Base-by-base conservation (phyloP, 2,797 vertebrate species). In the Varecia variegata region DNA sequence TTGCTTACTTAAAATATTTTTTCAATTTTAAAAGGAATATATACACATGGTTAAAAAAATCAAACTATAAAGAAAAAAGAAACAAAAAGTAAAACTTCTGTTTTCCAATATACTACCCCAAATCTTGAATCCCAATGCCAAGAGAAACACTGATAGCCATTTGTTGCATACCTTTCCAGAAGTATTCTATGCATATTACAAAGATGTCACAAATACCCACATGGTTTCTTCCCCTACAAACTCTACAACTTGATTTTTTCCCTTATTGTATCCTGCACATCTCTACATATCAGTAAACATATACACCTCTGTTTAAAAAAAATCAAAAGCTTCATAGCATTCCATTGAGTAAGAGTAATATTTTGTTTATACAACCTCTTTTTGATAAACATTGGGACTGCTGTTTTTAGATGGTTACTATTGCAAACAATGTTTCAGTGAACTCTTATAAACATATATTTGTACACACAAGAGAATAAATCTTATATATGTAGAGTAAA, bases 321-420 rank as follows among this genome's bases (percentile, higher is more conserved):
- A 77, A 65, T n/a, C 2, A 32, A 5, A 81, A 68, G 38, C 20
- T 82, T 91, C 60, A 54, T 68, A 76, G n/a, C 68, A 60, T 79
- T 85, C 15, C 1, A 13, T 1, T 95, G 27, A 73, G 12, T 86
- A 43, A 70, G 58, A 79, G 10, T 87, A 87, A 56, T 5, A 43
- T 77, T 21, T 21, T 93, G 47, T 88, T 91, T 90, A 40, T 62
- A 30, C 4, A 65, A 2, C 27, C 17, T 50, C 25, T 38, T 84
- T 92, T 74, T 80, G 40, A 25, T 38, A 32, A 40, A 40, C 15
- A 30, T 87, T 73, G 90, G 52, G 11, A 35, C 90, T 94, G 5
- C 90, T 94, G 7, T 70, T 87, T 94, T 92, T 81, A 62, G 17
- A n/a, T 95, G 7, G 13, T 76, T 90, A n/a, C 47, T 87, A 13